Evolutionary conservation across 2,888 invertebrate genomes (phyloP).

Genomic region (Erebia ligea): DNA sequence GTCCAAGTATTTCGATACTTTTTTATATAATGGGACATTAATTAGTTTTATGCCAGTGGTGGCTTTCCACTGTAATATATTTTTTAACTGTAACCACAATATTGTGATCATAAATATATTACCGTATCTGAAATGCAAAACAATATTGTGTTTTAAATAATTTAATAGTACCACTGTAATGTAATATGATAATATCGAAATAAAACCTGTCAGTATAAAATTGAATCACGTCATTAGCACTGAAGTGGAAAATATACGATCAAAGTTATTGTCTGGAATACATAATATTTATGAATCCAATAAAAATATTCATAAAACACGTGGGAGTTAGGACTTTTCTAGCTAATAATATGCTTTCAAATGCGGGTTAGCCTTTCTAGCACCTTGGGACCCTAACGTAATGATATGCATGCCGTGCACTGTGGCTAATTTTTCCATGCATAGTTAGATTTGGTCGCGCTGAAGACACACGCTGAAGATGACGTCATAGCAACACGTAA

Average conservation of each 20-base stretch:
- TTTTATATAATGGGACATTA: too few relatives aligned
- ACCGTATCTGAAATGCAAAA: background rate
- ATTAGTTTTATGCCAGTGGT: too few relatives aligned
- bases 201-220: constrained; percentile 5
- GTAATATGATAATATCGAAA: background rate
- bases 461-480: too few relatives aligned
- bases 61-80: too few relatives aligned
- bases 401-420: background rate
- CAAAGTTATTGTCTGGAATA: background rate
- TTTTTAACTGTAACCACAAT: background rate
- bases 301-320: background rate
- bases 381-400: too few relatives aligned
- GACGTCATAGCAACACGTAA: too few relatives aligned
- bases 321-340: background rate
- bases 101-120: background rate
- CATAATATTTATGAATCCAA: background rate
- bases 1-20: too few relatives aligned
- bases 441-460: too few relatives aligned
- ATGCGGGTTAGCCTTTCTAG: too few relatives aligned
- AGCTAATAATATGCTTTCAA: background rate
- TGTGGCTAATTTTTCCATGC: too few relatives aligned
- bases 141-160: background rate
- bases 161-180: background rate
- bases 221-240: constrained; percentile 4
- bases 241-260: constrained; percentile 1